phyloP scores from a whole-genome alignment of 2,113 vertebrate species.

The Charadrius vociferus region DNA sequence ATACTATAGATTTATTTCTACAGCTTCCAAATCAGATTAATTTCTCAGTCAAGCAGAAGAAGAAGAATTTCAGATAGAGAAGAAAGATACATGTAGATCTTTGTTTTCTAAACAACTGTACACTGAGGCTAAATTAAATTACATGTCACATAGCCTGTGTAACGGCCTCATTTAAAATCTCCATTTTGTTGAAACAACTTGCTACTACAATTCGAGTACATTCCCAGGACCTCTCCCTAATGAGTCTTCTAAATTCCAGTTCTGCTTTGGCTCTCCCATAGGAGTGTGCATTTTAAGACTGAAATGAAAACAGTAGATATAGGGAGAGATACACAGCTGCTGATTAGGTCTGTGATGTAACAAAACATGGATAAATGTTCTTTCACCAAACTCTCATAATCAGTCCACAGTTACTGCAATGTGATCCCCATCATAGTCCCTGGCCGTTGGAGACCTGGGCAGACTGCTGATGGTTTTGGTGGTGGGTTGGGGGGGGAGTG shows the following conservation, averaged over 20 bases:
- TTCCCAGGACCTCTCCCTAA: background rate
- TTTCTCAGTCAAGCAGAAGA: conserved; percentile 54
- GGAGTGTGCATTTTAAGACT: background rate
- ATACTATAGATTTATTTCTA: conserved; percentile 61
- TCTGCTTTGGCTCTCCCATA: background rate
- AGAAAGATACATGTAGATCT: background rate
- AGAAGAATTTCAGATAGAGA: background rate
- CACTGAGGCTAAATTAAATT: background rate
- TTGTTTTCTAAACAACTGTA: background rate
- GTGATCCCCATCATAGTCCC: background rate
- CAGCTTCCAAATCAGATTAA: conserved; percentile 59
- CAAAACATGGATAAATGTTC: background rate
- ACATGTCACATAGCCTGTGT: background rate
- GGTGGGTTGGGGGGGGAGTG: accelerated
- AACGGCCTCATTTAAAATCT: background rate
- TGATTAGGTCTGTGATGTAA: background rate
- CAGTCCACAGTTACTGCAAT: background rate
- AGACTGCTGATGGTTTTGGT: background rate
- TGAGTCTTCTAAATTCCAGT: background rate
- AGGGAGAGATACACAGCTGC: background rate
- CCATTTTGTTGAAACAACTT: background rate
- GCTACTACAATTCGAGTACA: background rate
- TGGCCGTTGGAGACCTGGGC: background rate
- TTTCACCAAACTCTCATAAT: background rate
- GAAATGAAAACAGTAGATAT: background rate